Conservation (phyloP, 2,888 invertebrate genomes). For the Ganaspis brasiliensis region DNA sequence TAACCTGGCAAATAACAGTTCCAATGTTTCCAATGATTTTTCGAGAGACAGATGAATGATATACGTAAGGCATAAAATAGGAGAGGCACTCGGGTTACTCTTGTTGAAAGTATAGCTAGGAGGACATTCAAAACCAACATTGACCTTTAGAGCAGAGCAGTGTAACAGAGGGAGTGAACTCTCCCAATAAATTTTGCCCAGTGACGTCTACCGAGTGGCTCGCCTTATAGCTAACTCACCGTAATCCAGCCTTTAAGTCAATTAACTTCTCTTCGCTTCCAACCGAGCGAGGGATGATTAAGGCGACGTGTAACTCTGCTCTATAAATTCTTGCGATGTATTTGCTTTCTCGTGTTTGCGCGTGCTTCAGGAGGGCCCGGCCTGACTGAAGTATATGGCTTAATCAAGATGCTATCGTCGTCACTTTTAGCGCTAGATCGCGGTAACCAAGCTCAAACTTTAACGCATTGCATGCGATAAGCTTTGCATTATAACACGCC, state of each 20-base stretch:
- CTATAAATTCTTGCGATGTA: conserved; percentile 68
- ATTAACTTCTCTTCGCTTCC: conserved; percentile 63
- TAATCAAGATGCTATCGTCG: conserved; percentile 39
- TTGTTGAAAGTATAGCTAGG: conserved; percentile 10
- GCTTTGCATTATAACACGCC: conserved; percentile 22
- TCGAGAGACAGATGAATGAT: not conserved
- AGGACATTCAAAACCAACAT: conserved; percentile 39
- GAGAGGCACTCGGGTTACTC: conserved; percentile 15
- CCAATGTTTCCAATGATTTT: not conserved
- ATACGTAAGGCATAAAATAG: not conserved
- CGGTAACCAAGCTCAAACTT: conserved; percentile 29
- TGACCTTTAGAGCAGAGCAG: conserved; percentile 10
- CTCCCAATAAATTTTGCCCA: conserved; percentile 30
- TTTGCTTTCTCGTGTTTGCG: conserved; percentile 60
- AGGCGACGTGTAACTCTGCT: conserved; percentile 51
- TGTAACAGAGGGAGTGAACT: conserved; percentile 27
- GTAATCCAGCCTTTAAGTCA: conserved; percentile 59
- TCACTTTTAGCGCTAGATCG: conserved; percentile 29
- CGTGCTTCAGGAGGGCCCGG: conserved; percentile 55
- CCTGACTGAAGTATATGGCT: conserved; percentile 30
- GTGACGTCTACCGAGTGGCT: conserved; percentile 29
- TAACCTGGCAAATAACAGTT: too few relatives aligned
- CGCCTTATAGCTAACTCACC: conserved; percentile 32
- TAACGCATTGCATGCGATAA: conserved; percentile 29
- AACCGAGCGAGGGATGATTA: conserved; percentile 64